phyloP scores from a whole-genome alignment of 2,797 vertebrate species.

The Squalus acanthias region DNA sequence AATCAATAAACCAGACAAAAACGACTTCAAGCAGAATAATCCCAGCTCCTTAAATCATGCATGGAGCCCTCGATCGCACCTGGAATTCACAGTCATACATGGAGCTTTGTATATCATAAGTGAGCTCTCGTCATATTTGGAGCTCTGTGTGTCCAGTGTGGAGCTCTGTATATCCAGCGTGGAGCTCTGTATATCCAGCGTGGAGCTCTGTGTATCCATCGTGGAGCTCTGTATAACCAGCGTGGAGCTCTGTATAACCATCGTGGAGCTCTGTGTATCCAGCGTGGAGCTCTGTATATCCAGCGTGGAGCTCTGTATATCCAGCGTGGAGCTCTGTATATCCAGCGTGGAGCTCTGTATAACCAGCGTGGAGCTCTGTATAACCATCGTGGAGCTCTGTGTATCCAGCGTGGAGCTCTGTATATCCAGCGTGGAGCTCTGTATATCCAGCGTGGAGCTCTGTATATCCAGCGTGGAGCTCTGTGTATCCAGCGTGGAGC shows the following conservation, averaged over 20 bases:
- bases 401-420: not conserved
- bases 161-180: not conserved
- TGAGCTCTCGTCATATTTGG: not conserved
- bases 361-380: too few relatives aligned
- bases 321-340: not conserved
- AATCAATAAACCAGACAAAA: not conserved
- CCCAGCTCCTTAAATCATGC: not conserved
- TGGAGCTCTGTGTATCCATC: not conserved
- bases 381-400: not conserved
- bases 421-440: not conserved
- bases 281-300: not conserved
- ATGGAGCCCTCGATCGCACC: not conserved
- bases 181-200: not conserved
- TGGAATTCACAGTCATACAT: not conserved
- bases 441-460: not conserved
- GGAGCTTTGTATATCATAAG: not conserved
- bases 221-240: not conserved
- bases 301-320: not conserved
- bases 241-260: not conserved
- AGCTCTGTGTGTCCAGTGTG: not conserved
- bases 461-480: not conserved
- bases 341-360: not conserved
- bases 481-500: too few relatives aligned
- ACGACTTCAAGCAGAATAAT: not conserved
- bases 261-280: not conserved